Evolutionary conservation across 2,888 invertebrate species (phyloP), one percentile per base, ranked within the genome.

Genomic region (Craniophora ligustri): DNA sequence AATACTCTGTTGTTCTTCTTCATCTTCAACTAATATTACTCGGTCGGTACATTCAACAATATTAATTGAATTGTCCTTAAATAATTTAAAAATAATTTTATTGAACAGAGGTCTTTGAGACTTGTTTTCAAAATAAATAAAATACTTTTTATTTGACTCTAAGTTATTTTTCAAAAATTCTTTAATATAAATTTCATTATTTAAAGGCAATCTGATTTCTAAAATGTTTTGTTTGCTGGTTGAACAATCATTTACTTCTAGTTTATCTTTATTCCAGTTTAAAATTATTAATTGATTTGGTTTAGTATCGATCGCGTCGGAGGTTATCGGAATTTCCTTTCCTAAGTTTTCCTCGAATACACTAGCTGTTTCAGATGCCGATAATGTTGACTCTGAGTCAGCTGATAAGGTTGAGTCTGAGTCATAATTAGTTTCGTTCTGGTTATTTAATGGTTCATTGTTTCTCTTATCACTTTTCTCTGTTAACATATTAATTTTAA

Each of bases 281-380:
- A 41, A 39, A 4, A 73, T 41, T 48, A 78, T 13, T 14, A 79
- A 70, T 64, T 78, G 79, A 3, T 72, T 75, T 0, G 78, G 67
- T 41, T 82, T 78, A 1, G 64, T 70, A 18, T 78, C 75, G 28
- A 78, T 66, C 0, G 78, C 73, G 61, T 80, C 77, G 0, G 77
- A 23, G 26, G 75, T 26, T 5, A 76, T 75, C 0, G 68, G 75
- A 0, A 77, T 7, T 2, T 64, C 70, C n/a, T 0, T 50, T 39
- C 6, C 15, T 15, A 15, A 8, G 1, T 15, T 5, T 2, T 5
- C 13, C 15, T 19, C 6, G 1, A 6, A 5, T 19, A 5, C 19
- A 6, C 5, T 4, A 6, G 19, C 19, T 19, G 19, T 45, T 31
- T 59, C 46, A 8, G 19, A 39, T 6, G 16, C 31, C 2, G 50